Conservation (phyloP, 2,888 invertebrate species). For the Hydrotaea cyrtoneurina region DNA sequence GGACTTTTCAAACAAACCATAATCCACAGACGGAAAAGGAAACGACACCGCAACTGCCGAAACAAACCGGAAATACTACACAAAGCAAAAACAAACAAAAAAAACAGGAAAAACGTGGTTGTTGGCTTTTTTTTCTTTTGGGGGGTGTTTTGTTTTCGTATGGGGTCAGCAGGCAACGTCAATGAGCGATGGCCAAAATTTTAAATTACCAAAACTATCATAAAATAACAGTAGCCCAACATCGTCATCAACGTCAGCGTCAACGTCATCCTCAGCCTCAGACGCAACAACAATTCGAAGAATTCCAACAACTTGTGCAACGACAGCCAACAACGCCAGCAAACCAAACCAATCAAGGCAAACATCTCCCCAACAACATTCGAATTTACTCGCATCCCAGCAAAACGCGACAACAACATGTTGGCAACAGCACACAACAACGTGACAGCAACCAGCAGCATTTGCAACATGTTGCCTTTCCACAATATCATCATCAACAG, state of each 20-base stretch:
- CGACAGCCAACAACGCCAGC: conserved; percentile 48
- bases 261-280: conserved; percentile 31
- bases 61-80: conserved; percentile 9
- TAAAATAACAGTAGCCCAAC: conserved; percentile 57
- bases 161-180: conserved; percentile 38
- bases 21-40: not conserved
- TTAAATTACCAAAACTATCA: conserved; percentile 61
- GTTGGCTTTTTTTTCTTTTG: no score
- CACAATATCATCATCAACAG: not conserved
- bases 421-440: not conserved
- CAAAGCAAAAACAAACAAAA: not conserved
- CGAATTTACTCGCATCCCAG: conserved; percentile 1
- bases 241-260: conserved; percentile 42
- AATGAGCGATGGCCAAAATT: conserved; percentile 67
- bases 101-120: not conserved
- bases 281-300: not conserved
- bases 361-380: conserved; percentile 6
- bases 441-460: conserved; percentile 27
- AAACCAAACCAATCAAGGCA: conserved; percentile 36
- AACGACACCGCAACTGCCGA: not conserved
- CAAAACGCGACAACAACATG: conserved; percentile 5
- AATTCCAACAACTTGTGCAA: conserved; percentile 41
- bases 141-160: not conserved
- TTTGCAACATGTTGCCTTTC: conserved; percentile 50
- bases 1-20: not conserved